Base-by-base conservation (phyloP, 92 coral and sea anemone species). In the Heteractis magnifica region DNA sequence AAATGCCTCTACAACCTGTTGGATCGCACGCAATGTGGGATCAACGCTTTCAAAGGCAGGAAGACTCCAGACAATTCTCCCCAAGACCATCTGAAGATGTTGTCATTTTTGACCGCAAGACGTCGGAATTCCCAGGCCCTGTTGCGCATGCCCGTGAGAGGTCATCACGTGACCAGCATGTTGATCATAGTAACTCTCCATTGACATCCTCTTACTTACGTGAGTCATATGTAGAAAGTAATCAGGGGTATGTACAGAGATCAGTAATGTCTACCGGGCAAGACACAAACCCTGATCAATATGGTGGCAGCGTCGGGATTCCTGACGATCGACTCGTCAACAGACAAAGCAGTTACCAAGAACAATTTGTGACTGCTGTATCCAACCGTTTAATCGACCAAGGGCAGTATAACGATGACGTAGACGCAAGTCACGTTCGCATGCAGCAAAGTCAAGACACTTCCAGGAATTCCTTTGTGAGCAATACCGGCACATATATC, bases 81-180 rank as follows among this genome's bases (percentile, higher is more conserved):
- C 82, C 77, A 64, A 59, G 59, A 82, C 86, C 86, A 77, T 80
- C 72, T 81, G 90, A 84, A 7, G 93, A 90, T 81, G 91, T 87
- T 21, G 90, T 90, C n/a, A 90, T 90, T 70, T 90, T 75, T 77
- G 93, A 90, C 60, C 88, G 93, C 20, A 21, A 78, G n/a, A 14
- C 82, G 9, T 59, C 78, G 5, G 87, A 77, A 16, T 26, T 23
- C 50, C 77, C 19, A 58, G 51, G 70, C 14, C 55, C 52, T 19
- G 41, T 68, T 52, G 64, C 77, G 58, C 60, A 64, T 75, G 56
- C 34, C 16, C 87, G 6, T 18, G 41, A 56, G 4, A 44, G 60
- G 60, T 8, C n/a, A 71, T 0, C 82, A 48, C 87, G 82, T 76
- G 82, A 51, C 55, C 26, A 78, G 18, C 78, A 51, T 56, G 60